phyloP scores from a whole-genome alignment of 2,888 invertebrate genomes.

The Lithophane leautieri region DNA sequence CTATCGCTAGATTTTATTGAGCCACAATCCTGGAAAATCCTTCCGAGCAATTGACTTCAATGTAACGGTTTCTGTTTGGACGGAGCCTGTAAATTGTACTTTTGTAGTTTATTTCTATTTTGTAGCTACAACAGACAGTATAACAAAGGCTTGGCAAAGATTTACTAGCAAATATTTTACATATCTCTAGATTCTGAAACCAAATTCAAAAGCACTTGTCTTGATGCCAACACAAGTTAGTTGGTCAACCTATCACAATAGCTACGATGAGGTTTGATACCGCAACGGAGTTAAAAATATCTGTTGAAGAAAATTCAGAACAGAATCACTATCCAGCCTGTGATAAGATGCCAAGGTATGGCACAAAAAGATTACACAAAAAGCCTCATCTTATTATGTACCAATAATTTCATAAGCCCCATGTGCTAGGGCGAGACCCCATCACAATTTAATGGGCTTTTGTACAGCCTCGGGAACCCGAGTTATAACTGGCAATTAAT shows the following conservation, averaged over 20 bases:
- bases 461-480: not conserved
- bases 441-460: conserved; percentile 23
- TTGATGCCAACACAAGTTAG: not conserved
- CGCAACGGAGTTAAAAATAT: not conserved
- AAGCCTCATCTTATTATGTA: not conserved
- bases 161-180: not conserved
- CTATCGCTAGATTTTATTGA: conserved; percentile 41
- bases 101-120: conserved; percentile 16
- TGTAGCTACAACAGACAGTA: not conserved
- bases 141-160: not conserved
- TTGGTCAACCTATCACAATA: not conserved
- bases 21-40: conserved; percentile 24
- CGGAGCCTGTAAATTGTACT: conserved; percentile 1
- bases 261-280: not conserved
- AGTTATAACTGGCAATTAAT: conserved; percentile 36
- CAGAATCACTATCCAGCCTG: not conserved
- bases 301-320: not conserved
- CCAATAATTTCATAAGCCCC: not conserved
- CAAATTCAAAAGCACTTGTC: not conserved
- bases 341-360: not conserved
- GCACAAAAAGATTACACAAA: not conserved
- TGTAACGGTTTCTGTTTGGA: conserved; percentile 18
- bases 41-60: conserved; percentile 37
- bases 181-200: not conserved
- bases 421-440: not conserved